phyloP scores from a whole-genome alignment of 2,797 vertebrate genomes.

The Megaceryle alcyon region DNA sequence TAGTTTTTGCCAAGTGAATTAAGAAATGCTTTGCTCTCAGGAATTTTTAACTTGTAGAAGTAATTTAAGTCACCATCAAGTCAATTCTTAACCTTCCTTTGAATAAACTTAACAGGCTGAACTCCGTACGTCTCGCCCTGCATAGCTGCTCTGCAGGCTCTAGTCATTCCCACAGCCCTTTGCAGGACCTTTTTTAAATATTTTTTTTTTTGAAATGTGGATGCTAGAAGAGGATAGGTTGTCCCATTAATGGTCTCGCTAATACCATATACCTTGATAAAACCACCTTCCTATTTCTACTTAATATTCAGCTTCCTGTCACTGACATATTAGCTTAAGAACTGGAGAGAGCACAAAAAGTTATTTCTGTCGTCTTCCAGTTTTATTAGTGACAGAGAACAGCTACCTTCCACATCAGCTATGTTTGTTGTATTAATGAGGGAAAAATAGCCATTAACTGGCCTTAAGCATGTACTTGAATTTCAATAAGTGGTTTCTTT shows the following conservation, averaged over 20 bases:
- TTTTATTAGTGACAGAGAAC: not conserved
- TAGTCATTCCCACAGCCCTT: fast-evolving
- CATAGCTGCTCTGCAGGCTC: not conserved
- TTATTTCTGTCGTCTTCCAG: not conserved
- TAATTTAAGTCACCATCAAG: not conserved
- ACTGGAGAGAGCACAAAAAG: not conserved
- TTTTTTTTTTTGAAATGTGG: not conserved
- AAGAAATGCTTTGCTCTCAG: not conserved
- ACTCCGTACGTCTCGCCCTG: fast-evolving
- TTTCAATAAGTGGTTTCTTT: slow-evolving; percentile 49
- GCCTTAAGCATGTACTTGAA: slow-evolving; percentile 59
- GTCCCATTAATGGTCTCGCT: not conserved
- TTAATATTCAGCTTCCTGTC: not conserved
- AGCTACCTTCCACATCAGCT: slow-evolving; percentile 27
- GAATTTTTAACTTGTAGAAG: not conserved
- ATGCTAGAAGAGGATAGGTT: not conserved
- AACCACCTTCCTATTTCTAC: not conserved
- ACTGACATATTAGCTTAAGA: not conserved
- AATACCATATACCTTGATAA: not conserved
- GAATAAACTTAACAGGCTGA: not conserved
- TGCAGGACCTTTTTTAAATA: not conserved
- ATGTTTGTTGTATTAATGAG: slow-evolving; percentile 68
- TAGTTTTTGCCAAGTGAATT: not conserved
- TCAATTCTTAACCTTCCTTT: not conserved
- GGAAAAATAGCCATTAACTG: slow-evolving; percentile 59